Base-by-base conservation (phyloP, 1,140 invertebrate species). In the Drosophila mauritiana region DNA sequence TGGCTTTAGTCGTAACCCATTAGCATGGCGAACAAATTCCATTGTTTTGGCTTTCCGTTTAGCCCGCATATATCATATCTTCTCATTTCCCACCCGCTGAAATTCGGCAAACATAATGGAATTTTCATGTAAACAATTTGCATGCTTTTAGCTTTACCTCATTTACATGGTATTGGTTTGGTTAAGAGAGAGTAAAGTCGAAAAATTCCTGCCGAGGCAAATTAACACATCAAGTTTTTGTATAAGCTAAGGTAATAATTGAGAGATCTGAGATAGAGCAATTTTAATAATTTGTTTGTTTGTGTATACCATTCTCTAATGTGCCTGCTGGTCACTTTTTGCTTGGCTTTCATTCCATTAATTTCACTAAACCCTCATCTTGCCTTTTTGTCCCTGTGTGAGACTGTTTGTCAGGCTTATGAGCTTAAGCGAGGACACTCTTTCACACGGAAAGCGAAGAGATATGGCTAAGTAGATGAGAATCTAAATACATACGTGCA, bases 121-220 rank as follows among this genome's bases (percentile, higher is more conserved):
- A 80, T 80, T 84, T 80, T 77, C 81, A 79, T 84, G 81, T 84
- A 84, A 85, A 77, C 81, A 84, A 78, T 84, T 85, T 80, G 63
- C 81, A 78, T 80, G 77, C 79, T 85, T 85, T 83, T 54, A 62
- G 58, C 48, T 45, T 53, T 10, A 25, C 12, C 39, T 65, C 27
- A 68, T 34, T 68, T 49, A 51, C 27, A 36, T 13, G 34, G 11
- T 20, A 17, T 20, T 12, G 37, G 45, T 13, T 46, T 1, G 17
- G n/a, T 8, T 5, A 10, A 10, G 4, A 34, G 11, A 15, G 25
- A 57, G 36, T 45, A 54, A 46, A 37, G 13, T 42, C 12, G 17
- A 34, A 25, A 36, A 39, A 56, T 40, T 37, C 31, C 31, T 52
- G 51, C 64, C 67, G 62, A 45, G 79, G 67, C 75, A 84, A 84